Conservation (phyloP, 2,113 vertebrate genomes). For the Struthio camelus region DNA sequence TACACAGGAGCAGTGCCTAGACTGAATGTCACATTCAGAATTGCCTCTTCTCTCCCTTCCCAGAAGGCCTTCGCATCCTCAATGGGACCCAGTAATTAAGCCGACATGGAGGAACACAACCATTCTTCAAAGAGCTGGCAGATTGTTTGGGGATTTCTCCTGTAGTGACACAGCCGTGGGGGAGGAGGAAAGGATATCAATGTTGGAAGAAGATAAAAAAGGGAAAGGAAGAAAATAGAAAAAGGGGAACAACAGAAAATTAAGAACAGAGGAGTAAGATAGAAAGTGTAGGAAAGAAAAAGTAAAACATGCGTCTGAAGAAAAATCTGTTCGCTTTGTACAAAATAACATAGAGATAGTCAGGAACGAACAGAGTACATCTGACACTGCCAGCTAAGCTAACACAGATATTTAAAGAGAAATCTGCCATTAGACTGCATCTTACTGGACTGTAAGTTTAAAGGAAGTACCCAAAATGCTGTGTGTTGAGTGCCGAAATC, state of each 20-base stretch:
- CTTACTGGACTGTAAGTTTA: neutral
- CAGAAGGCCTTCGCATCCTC: neutral
- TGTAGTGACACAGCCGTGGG: neutral
- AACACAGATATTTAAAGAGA: neutral
- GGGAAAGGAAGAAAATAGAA: neutral
- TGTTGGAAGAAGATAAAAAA: neutral
- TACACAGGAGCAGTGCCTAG: neutral
- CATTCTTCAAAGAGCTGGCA: slow-evolving; percentile 38
- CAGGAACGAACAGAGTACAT: neutral
- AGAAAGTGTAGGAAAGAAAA: neutral
- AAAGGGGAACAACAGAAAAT: neutral
- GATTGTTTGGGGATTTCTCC: slow-evolving; percentile 35
- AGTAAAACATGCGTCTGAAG: neutral
- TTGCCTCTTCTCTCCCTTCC: neutral
- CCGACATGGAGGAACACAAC: neutral
- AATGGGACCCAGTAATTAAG: neutral
- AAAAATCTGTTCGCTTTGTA: neutral
- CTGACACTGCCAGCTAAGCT: neutral
- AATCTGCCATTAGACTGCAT: accelerated
- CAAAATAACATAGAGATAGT: neutral
- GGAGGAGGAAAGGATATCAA: neutral
- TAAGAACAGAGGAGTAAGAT: neutral
- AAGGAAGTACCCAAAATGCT: neutral
- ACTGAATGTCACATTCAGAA: neutral
- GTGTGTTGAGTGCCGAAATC: neutral